These are phyloP conservation scores for Grammomys surdaster DNA, from an alignment of 2,113 vertebrate genomes.

Conservation along the genomic window DNA sequence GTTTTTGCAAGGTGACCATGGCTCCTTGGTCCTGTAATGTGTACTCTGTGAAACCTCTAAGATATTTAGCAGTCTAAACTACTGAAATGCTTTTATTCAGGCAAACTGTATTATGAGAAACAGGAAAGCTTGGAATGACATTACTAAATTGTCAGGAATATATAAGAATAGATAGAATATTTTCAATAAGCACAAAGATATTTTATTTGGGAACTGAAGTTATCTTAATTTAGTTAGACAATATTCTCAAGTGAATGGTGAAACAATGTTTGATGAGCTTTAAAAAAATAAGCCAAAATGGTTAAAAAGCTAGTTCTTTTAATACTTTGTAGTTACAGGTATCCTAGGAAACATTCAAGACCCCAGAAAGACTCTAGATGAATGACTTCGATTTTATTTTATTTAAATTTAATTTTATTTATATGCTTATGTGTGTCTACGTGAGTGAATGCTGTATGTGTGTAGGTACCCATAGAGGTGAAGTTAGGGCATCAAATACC, in stretches of 20 bases:
- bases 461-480: neutral
- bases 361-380: neutral
- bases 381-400: neutral
- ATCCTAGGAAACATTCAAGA: neutral
- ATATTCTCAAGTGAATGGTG: constrained; percentile 1
- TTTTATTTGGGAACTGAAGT: constrained; percentile 18
- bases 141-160: neutral
- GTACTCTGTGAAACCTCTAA: neutral
- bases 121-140: neutral
- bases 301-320: neutral
- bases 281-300: neutral
- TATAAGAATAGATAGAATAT: neutral
- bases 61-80: neutral
- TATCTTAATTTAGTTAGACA: neutral
- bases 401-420: neutral
- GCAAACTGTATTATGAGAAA: constrained; percentile 16
- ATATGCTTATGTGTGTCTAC: too few species aligned
- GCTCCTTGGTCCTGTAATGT: neutral
- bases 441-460: neutral
- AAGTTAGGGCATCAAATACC: neutral
- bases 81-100: neutral
- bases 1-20: neutral
- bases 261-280: neutral
- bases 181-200: constrained; percentile 9
- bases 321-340: neutral